A percentile compares a stretch with the other conserved stretches of the same genome.
Evolutionary conservation across 2,113 vertebrate genomes (phyloP).

Genomic region (Rhizomys pruinosus): DNA sequence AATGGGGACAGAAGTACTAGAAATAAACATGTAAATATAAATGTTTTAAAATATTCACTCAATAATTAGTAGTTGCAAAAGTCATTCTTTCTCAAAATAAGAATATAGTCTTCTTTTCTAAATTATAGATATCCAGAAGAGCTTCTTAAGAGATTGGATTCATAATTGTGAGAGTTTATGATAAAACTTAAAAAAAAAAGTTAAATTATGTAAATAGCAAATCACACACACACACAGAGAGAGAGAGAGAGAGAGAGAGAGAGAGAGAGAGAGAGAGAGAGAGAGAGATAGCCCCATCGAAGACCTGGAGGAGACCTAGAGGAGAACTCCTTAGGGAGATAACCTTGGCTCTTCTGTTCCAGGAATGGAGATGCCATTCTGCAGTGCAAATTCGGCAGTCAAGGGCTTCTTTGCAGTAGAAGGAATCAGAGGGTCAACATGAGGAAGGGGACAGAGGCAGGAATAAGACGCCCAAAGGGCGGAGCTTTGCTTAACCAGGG

Average conservation of each 20-base stretch:
- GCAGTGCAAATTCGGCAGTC: background rate
- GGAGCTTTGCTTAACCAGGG: background rate
- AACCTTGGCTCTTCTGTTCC: background rate
- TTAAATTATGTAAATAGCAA: background rate
- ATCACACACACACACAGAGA: too few relatives aligned
- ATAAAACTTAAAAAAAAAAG: background rate
- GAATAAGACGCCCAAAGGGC: background rate
- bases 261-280: too few relatives aligned
- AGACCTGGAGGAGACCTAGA: background rate
- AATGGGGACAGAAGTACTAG: background rate
- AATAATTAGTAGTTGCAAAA: background rate
- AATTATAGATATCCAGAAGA: slow-evolving; percentile 10
- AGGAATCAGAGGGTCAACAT: background rate
- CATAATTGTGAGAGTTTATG: background rate
- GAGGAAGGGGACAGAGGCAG: background rate
- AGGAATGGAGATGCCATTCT: background rate
- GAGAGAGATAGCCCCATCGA: background rate
- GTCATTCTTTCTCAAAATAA: background rate
- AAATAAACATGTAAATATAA: background rate
- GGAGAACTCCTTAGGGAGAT: background rate
- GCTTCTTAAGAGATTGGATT: background rate
- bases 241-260: too few relatives aligned
- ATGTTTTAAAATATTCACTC: background rate
- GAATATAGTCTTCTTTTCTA: background rate
- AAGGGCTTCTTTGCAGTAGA: background rate